Percentiles rank a stretch among this genome's conserved stretches.
These are phyloP conservation scores for Leptobrachium leishanense DNA, from an alignment of 2,113 vertebrate genomes.

Conservation along the genomic window DNA sequence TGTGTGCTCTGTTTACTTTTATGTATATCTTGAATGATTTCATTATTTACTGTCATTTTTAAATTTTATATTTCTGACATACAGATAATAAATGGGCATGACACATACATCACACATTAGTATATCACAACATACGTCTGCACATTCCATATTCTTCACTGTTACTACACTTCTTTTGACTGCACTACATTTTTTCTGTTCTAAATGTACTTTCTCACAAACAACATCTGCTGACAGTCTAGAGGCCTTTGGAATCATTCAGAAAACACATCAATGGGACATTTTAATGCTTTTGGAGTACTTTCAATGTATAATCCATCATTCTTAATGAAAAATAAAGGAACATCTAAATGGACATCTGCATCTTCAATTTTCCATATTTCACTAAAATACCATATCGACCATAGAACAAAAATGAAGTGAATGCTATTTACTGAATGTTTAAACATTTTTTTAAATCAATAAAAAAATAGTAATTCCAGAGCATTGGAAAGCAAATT, in stretches of 20 bases:
- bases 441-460: no score
- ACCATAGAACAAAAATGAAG: slow-evolving; percentile 22
- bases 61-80: no score
- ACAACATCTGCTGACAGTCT: slow-evolving; percentile 32
- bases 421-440: no score
- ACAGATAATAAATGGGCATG: no score
- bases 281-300: slow-evolving; percentile 41
- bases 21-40: no score
- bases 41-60: no score
- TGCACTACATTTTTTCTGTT: background rate
- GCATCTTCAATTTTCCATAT: slow-evolving; percentile 13
- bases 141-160: no score
- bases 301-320: slow-evolving; percentile 34
- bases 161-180: no score
- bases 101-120: no score
- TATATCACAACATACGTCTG: no score
- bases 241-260: slow-evolving; percentile 4
- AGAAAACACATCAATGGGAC: slow-evolving; percentile 30
- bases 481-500: background rate
- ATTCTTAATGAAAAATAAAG: slow-evolving; percentile 31
- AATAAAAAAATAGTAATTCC: no score
- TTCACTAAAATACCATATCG: slow-evolving; percentile 5
- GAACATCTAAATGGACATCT: slow-evolving; percentile 33
- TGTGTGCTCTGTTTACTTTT: no score
- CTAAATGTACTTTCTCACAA: slow-evolving; percentile 12